These are phyloP conservation scores for Brachionichthys hirsutus DNA, from an alignment of 2,113 vertebrate species.

Conservation along the genomic window DNA sequence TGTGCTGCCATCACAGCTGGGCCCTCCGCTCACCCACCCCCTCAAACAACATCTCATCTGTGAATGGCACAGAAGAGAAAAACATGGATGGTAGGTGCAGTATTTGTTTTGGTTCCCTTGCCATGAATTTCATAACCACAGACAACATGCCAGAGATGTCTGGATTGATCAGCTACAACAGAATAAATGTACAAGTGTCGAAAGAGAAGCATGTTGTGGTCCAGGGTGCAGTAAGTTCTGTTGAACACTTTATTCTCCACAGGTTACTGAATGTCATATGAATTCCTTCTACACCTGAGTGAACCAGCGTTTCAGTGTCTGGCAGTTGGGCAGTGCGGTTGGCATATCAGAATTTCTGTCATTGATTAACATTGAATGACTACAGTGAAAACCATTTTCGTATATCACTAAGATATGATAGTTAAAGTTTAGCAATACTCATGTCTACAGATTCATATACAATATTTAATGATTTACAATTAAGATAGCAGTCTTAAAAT, in stretches of 20 bases:
- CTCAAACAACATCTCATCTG: background rate
- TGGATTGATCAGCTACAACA: slow-evolving; percentile 1
- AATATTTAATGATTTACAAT: slow-evolving; percentile 23
- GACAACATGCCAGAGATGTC: slow-evolving; percentile 13
- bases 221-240: background rate
- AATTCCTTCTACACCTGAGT: background rate
- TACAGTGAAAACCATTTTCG: slow-evolving; percentile 23
- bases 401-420: slow-evolving; percentile 51
- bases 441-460: slow-evolving; percentile 39
- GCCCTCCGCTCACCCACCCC: slow-evolving; percentile 12
- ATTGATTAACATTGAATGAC: slow-evolving; percentile 38
- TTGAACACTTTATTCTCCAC: slow-evolving; percentile 19
- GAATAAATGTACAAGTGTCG: slow-evolving; percentile 8
- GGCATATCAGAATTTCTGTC: slow-evolving; percentile 21
- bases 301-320: slow-evolving; percentile 21
- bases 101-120: slow-evolving; percentile 15
- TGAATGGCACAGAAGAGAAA: background rate
- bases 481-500: slow-evolving; percentile 4
- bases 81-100: slow-evolving; percentile 1
- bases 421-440: slow-evolving; percentile 62
- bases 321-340: slow-evolving; percentile 11
- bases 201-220: background rate
- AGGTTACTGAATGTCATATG: slow-evolving; percentile 53
- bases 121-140: slow-evolving; percentile 3
- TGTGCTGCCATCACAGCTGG: slow-evolving; percentile 1